Conservation (phyloP, 1,140 invertebrate genomes). For the Bacillus rossius region DNA sequence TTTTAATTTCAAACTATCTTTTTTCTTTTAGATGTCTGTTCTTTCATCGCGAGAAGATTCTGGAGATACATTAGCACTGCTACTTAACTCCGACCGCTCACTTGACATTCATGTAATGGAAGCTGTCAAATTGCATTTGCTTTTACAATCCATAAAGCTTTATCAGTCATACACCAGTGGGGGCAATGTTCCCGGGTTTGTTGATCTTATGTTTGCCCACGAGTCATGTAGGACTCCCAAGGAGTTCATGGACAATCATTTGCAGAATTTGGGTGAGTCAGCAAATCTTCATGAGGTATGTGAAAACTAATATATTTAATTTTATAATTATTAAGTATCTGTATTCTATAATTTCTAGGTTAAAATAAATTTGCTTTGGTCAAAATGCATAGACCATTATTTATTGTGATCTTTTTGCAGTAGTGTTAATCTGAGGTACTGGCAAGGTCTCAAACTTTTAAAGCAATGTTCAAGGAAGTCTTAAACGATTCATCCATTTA, state of each 20-base stretch:
- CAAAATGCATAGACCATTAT: too few species aligned
- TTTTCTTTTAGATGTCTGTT: conserved; percentile 25
- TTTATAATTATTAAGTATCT: too few species aligned
- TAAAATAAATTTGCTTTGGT: too few species aligned
- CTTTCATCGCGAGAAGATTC: conserved; percentile 31
- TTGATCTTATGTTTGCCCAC: conserved; percentile 44
- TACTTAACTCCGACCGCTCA: conserved; percentile 41
- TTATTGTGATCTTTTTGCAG: too few species aligned
- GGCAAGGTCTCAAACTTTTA: too few species aligned
- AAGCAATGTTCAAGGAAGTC: too few species aligned
- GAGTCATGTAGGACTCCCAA: conserved; percentile 41
- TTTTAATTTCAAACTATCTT: too few species aligned
- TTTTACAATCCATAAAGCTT: conserved; percentile 39
- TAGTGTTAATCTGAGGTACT: too few species aligned
- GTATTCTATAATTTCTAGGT: too few species aligned
- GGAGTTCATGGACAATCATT: conserved; percentile 43
- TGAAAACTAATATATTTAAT: too few species aligned
- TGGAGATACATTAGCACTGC: conserved; percentile 30
- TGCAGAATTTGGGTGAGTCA: conserved; percentile 43
- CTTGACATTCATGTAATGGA: conserved; percentile 45
- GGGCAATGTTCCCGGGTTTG: conserved; percentile 43
- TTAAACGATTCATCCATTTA: too few species aligned
- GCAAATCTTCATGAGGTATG: too few species aligned
- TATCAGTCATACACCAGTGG: conserved; percentile 27
- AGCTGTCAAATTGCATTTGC: conserved; percentile 48